These are phyloP conservation scores for Lycaena phlaeas DNA, from an alignment of 2,888 invertebrate species.

Conservation along the genomic window DNA sequence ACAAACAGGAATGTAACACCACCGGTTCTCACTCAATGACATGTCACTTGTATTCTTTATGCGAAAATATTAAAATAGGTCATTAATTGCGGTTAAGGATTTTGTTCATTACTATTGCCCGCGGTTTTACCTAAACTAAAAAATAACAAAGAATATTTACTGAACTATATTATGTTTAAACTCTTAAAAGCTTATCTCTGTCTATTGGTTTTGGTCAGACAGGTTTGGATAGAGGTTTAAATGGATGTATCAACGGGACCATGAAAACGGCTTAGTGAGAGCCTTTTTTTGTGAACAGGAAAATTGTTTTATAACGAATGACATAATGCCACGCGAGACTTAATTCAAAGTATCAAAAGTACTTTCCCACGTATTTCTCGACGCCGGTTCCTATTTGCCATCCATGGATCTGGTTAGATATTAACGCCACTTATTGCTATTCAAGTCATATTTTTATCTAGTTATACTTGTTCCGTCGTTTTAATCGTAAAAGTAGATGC, in stretches of 20 bases:
- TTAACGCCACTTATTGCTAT: no score
- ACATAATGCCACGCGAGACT: constrained; percentile 3
- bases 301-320: constrained; percentile 4
- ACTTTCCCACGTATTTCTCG: constrained; percentile 5
- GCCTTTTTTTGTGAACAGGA: neutral
- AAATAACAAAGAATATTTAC: no score
- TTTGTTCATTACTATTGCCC: no score
- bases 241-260: no score
- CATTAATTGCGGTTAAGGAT: neutral
- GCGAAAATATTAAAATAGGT: neutral
- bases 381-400: constrained; percentile 1
- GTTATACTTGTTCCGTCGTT: no score
- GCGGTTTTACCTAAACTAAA: no score
- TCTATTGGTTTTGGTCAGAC: no score
- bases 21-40: constrained; percentile 3
- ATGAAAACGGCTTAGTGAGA: neutral
- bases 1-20: neutral
- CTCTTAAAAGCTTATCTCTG: no score
- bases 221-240: no score
- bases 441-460: no score
- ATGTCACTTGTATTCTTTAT: neutral
- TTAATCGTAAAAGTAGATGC: no score
- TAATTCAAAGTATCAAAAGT: constrained; percentile 3
- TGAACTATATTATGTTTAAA: no score
- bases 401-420: neutral